Percentiles rank a stretch among this genome's conserved stretches.
These are phyloP conservation scores for Diadema setosum DNA, from an alignment of 35 echinoderm and acorn worm species.

Conservation along the genomic window DNA sequence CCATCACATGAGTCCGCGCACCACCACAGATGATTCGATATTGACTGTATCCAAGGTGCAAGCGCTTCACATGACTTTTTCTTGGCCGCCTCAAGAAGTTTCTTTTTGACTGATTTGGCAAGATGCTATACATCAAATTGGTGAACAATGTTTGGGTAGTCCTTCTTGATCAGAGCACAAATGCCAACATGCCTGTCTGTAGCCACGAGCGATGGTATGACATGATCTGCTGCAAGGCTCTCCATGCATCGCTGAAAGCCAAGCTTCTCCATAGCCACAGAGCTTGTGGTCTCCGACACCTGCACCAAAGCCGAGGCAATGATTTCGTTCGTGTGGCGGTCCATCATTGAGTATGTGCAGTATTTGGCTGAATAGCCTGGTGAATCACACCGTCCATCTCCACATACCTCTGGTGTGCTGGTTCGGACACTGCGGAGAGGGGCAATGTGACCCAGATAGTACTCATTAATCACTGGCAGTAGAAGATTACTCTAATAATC, in stretches of 20 bases:
- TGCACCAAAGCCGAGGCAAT: slow-evolving; percentile 25
- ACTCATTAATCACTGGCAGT: not conserved
- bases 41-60: not conserved
- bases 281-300: slow-evolving; percentile 38
- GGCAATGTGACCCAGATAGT: not conserved
- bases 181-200: slow-evolving; percentile 62
- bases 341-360: slow-evolving; percentile 60
- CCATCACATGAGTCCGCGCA: not conserved
- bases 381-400: not conserved
- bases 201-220: not conserved
- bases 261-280: slow-evolving; percentile 47
- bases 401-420: not conserved
- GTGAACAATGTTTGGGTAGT: slow-evolving; percentile 35
- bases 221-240: not conserved
- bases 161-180: not conserved
- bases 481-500: not conserved
- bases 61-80: slow-evolving; percentile 13
- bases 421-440: not conserved
- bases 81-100: not conserved
- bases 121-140: slow-evolving; percentile 55
- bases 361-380: slow-evolving; percentile 9
- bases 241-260: slow-evolving; percentile 4
- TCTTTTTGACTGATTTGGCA: slow-evolving; percentile 22
- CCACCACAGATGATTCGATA: slow-evolving; percentile 41
- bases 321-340: slow-evolving; percentile 14